Percentiles rank a stretch among this genome's conserved stretches.
Conservation (phyloP, 2,113 vertebrate species). For the Naja naja region DNA sequence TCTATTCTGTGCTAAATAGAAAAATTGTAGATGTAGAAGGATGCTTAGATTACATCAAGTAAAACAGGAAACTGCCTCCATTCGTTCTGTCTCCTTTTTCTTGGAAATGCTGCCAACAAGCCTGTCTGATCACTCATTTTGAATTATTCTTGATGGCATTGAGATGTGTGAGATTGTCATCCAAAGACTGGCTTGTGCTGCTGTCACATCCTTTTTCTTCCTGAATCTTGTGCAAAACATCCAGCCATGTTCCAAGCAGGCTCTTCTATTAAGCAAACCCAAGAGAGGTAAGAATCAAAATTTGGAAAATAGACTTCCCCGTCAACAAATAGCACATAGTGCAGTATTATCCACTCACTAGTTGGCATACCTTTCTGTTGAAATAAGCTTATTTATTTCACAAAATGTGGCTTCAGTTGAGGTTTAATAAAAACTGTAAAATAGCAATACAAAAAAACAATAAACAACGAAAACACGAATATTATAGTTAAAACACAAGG, state of each 20-base stretch:
- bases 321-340: background rate
- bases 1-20: slow-evolving; percentile 28
- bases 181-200: slow-evolving; percentile 23
- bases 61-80: slow-evolving; percentile 42
- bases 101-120: slow-evolving; percentile 57
- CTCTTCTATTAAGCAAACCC: slow-evolving; percentile 37
- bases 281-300: background rate
- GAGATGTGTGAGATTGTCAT: slow-evolving; percentile 47
- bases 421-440: background rate
- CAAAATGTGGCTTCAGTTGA: background rate
- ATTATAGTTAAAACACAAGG: background rate
- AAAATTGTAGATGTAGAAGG: slow-evolving; percentile 33
- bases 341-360: slow-evolving; percentile 21
- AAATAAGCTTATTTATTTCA: slow-evolving; percentile 18
- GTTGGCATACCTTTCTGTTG: background rate
- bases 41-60: slow-evolving; percentile 34
- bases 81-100: background rate
- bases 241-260: slow-evolving; percentile 15
- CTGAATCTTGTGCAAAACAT: slow-evolving; percentile 29
- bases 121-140: slow-evolving; percentile 51
- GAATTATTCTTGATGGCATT: slow-evolving; percentile 57
- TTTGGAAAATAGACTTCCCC: slow-evolving; percentile 3
- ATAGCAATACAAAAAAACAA: background rate
- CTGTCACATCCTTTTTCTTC: slow-evolving; percentile 33
- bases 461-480: background rate